A percentile compares a stretch with the other conserved stretches of the same genome.
Evolutionary conservation across 2,888 invertebrate genomes (phyloP).

Genomic region (Dasypogon diadema): DNA sequence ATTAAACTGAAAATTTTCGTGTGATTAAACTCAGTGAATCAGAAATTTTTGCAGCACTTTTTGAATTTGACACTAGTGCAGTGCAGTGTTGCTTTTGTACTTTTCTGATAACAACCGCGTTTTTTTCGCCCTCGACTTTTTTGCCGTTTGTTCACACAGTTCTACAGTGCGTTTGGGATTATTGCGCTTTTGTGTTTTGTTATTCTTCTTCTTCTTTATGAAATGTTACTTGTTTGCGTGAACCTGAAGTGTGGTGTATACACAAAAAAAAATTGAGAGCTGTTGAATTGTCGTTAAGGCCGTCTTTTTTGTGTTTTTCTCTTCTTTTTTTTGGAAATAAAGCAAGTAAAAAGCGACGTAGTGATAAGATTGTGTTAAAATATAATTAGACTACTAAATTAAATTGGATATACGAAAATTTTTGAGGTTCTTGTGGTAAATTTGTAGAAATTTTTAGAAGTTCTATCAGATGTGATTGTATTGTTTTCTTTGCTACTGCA

Average conservation of each 20-base stretch:
- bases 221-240: conserved; percentile 3
- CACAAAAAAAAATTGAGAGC: not conserved
- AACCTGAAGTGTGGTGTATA: conserved; percentile 7
- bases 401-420: too few species aligned
- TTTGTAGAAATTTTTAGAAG: too few species aligned
- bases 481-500: too few species aligned
- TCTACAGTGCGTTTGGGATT: not conserved
- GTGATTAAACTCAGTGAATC: conserved; percentile 35
- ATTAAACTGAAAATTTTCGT: conserved; percentile 29
- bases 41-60: conserved; percentile 40
- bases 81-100: conserved; percentile 31
- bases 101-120: conserved; percentile 33
- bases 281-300: not conserved
- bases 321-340: too few species aligned
- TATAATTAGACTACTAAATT: too few species aligned
- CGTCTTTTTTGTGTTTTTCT: too few species aligned
- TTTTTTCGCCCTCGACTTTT: not conserved
- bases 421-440: too few species aligned
- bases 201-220: not conserved
- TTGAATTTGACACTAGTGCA: conserved; percentile 13
- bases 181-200: conserved; percentile 14
- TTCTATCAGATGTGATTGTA: too few species aligned
- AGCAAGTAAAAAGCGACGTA: too few species aligned
- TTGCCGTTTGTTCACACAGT: conserved; percentile 1
- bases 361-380: too few species aligned